phyloP scores from a whole-genome alignment of 2,888 invertebrate genomes.

The Cenopis cana region DNA sequence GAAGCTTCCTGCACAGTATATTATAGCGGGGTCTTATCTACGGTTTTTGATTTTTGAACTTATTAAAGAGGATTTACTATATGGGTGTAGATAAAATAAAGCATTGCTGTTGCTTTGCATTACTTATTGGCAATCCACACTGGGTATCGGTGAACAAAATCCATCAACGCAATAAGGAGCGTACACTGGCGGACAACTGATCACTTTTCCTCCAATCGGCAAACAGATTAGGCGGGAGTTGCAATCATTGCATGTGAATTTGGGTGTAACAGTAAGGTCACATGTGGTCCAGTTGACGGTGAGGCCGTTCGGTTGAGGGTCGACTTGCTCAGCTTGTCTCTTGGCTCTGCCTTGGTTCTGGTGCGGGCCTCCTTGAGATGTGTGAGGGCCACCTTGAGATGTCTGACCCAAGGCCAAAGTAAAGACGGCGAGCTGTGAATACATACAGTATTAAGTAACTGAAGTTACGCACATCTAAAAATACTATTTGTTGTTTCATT shows the following conservation, averaged over 20 bases:
- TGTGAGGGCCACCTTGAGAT: constrained; percentile 48
- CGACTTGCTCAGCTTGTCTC: constrained; percentile 46
- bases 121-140: constrained; percentile 52
- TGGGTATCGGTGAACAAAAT: constrained; percentile 61
- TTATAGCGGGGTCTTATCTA: too few species aligned
- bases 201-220: constrained; percentile 61
- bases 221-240: constrained; percentile 65
- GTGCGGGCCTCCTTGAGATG: constrained; percentile 47
- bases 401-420: constrained; percentile 47
- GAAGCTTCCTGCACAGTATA: too few species aligned
- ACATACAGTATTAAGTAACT: not conserved
- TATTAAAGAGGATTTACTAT: too few species aligned
- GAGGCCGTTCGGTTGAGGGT: constrained; percentile 2
- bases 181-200: constrained; percentile 54
- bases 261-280: constrained; percentile 51
- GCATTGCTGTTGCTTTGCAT: too few species aligned
- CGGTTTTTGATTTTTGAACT: too few species aligned
- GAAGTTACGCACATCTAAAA: not conserved
- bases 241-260: constrained; percentile 63
- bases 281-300: constrained; percentile 56
- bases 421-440: constrained; percentile 49
- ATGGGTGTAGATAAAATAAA: too few species aligned
- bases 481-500: too few species aligned
- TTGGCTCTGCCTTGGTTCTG: constrained; percentile 50
- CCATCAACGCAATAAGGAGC: constrained; percentile 67